Evolutionary conservation across 2,797 vertebrate genomes (phyloP), one percentile per base, ranked within the genome.

Genomic region (Hoplostethus mediterraneus): DNA sequence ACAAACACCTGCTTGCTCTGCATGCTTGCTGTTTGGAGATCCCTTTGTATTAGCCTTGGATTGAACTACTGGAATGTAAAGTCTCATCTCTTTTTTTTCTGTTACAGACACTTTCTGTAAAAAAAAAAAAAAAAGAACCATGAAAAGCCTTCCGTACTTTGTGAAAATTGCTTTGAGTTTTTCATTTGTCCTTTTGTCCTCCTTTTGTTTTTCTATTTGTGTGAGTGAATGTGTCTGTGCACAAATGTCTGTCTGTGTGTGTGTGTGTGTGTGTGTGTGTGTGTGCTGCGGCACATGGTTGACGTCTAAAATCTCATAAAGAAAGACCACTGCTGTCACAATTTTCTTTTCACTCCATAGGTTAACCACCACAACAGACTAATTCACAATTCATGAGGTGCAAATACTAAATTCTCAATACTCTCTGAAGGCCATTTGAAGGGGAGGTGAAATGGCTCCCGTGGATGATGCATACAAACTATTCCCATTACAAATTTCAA

Each of bases 1-100:
- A 75, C 75, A 86, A 83, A 87, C 81, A 92, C 78, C 78, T 88
- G 82, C 81, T 84, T 78, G 56, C 75, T 83, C 73, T 87, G 74
- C 82, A 81, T 71, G 75, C 51, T 36, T 63, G 38, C 67, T 59
- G 75, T 61, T 80, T 77, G 54, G 52, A 82, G 61, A 84, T 48
- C 36, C 64, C 21, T 88, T 85, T 80, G 73, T 80, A 66, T 76
- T 58, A 78, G 53, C 69, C 80, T 67, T 77, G 76, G 66, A 72
- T 78, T 77, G 58, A 45, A 63, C 60, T 54, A 40, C 42, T 69
- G 49, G 59, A 81, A 81, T 68, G 45, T 60, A 57, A 59, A 48
- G 36, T 75, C 77, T 77, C 75, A 83, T 85, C 76, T 57, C 63
- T 79, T 40, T 63, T 64, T 59, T 63, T n/a, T 53, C 10, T 78